Conservation (phyloP, 2,113 vertebrate genomes). For the Carettochelys insculpta region DNA sequence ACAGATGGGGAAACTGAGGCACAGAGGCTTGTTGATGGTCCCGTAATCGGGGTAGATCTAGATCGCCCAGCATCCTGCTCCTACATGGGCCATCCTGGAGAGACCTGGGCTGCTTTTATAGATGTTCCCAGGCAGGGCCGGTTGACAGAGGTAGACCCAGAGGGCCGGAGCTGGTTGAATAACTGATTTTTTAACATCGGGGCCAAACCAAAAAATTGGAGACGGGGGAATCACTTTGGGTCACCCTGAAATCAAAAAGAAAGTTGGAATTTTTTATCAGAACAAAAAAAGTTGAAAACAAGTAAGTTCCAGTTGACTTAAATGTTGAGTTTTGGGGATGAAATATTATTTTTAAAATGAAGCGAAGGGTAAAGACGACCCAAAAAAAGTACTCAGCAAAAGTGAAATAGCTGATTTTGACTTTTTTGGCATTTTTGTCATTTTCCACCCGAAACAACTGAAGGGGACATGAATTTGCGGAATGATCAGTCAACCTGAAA, state of each 20-base stretch:
- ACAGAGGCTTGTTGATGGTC: neutral
- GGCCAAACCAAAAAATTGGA: neutral
- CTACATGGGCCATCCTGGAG: neutral
- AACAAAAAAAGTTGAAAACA: neutral
- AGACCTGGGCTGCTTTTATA: neutral
- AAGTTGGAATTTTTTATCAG: neutral
- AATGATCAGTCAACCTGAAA: neutral
- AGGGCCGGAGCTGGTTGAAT: neutral
- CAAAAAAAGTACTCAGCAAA: neutral
- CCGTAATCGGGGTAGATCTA: neutral
- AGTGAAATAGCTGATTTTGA: neutral
- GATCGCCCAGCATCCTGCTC: neutral
- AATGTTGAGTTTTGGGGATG: neutral
- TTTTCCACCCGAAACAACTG: neutral
- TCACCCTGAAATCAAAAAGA: neutral
- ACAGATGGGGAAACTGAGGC: neutral
- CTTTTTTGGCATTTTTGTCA: neutral
- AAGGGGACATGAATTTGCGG: neutral
- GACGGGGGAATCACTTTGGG: neutral
- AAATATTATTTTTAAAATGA: neutral
- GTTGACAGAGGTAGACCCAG: neutral
- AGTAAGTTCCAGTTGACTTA: neutral
- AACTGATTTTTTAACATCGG: neutral
- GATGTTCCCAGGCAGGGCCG: neutral
- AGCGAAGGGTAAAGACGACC: neutral